Evolutionary conservation across 2,888 invertebrate genomes (phyloP), one percentile per base, ranked within the genome.

Genomic region (Oscheius sp.): DNA sequence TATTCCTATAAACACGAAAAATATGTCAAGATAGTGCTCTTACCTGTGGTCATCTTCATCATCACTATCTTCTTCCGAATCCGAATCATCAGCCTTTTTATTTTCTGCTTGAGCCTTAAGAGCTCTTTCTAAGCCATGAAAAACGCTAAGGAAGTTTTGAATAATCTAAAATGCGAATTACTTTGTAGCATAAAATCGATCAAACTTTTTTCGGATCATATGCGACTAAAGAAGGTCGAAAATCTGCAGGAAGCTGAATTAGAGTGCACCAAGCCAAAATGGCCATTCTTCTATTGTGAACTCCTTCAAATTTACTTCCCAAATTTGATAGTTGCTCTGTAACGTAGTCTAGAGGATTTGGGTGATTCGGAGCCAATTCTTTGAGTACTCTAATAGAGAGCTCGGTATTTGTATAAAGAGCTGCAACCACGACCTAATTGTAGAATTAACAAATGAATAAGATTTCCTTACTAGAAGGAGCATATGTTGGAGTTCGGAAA

Each of bases 311-410:
- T 15, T 69, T 58, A n/a, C n/a, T 23, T 29, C 42, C 39, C 53
- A 64, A 20, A 12, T 29, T 31, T 20, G 34, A 23, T 1, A 70
- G 57, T 31, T 65, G 65, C 15, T 65, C 48, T 12, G 55, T 48
- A 34, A 70, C 23, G 31, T 57, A 70, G 33, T 70, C 70, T 25
- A 70, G 46, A 1, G 70, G 70, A 45, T 70, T 70, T 8, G 70
- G 70, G 39, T 70, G 70, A 27, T 57, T 45, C 5, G 70, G 70
- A 1, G 65, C 65, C 34, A 70, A 25, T 17, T 70, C 65, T 33
- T 55, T 45, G 31, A 70, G 39, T 8, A 57, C 48, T 25, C 23
- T 34, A 34, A 65, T 53, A n/a, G 70, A 55, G 29, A 65, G 42
- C 12, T 64, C 65, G 17, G 46, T 53, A 48, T 70, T 65, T 10